A percentile compares a stretch with the other conserved stretches of the same genome.
Evolutionary conservation across 2,113 vertebrate genomes (phyloP).

Genomic region (Larimichthys crocea): DNA sequence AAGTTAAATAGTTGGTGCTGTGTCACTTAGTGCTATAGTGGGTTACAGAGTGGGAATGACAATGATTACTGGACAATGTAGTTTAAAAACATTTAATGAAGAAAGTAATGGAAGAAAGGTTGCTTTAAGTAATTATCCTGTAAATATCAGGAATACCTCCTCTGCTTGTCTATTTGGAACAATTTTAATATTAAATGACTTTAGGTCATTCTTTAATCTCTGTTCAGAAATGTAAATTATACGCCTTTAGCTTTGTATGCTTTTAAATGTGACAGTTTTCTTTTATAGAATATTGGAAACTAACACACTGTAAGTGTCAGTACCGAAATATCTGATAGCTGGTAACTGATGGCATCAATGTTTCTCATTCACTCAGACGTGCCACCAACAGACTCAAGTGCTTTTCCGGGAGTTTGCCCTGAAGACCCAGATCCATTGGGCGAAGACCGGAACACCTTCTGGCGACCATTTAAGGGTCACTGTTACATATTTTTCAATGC

Average conservation of each 20-base stretch:
- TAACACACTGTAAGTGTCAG: too few species aligned
- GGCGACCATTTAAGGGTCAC: slow-evolving; percentile 88
- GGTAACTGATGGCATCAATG: too few species aligned
- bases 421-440: slow-evolving; percentile 1
- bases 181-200: background rate
- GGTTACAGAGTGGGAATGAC: too few species aligned
- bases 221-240: background rate
- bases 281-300: background rate
- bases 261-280: background rate
- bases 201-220: background rate
- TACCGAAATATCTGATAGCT: too few species aligned
- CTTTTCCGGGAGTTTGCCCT: slow-evolving; percentile 86
- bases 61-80: too few species aligned
- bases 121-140: background rate
- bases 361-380: slow-evolving; percentile 80
- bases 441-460: slow-evolving; percentile 25
- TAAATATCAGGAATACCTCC: background rate
- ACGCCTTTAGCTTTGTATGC: background rate
- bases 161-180: too few species aligned
- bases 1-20: too few species aligned
- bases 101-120: too few species aligned
- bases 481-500: slow-evolving; percentile 87
- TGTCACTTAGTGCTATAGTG: too few species aligned
- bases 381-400: slow-evolving; percentile 78
- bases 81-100: too few species aligned